Conservation (phyloP, 2,888 invertebrate genomes). For the Spisula subtruncata region DNA sequence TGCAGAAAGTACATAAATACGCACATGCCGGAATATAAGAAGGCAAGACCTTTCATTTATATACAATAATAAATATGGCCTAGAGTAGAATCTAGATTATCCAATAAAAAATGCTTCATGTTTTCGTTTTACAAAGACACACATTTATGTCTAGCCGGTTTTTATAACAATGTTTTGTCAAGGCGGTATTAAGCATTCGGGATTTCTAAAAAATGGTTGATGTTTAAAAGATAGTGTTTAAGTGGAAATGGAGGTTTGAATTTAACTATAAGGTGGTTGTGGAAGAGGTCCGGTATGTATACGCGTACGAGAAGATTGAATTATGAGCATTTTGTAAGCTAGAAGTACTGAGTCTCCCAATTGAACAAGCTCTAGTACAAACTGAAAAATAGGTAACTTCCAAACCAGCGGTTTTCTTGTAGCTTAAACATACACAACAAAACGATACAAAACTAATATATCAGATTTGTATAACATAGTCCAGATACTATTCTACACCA, state of each 20-base stretch:
- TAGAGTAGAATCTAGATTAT: not conserved
- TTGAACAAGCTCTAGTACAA: too few relatives aligned
- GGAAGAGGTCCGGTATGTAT: too few relatives aligned
- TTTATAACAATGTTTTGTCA: too few relatives aligned
- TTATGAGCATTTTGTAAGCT: too few relatives aligned
- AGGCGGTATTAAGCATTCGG: too few relatives aligned
- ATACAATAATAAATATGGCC: not conserved
- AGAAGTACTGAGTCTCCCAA: too few relatives aligned
- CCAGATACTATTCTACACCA: not conserved
- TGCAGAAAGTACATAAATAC: not conserved
- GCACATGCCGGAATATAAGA: not conserved
- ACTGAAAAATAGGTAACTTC: too few relatives aligned
- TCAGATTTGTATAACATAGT: not conserved
- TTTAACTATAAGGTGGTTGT: too few relatives aligned
- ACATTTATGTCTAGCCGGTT: not conserved
- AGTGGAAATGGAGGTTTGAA: too few relatives aligned
- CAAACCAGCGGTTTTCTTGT: not conserved
- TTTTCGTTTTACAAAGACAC: not conserved
- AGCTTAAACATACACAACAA: not conserved
- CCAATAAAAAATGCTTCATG: not conserved
- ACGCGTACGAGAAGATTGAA: too few relatives aligned
- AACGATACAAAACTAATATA: not conserved
- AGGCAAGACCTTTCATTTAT: not conserved
- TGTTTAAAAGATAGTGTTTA: too few relatives aligned
- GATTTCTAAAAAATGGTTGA: too few relatives aligned